Evolutionary conservation across 2,113 vertebrate genomes (phyloP).

Genomic region (Anarrhichthys ocellatus): DNA sequence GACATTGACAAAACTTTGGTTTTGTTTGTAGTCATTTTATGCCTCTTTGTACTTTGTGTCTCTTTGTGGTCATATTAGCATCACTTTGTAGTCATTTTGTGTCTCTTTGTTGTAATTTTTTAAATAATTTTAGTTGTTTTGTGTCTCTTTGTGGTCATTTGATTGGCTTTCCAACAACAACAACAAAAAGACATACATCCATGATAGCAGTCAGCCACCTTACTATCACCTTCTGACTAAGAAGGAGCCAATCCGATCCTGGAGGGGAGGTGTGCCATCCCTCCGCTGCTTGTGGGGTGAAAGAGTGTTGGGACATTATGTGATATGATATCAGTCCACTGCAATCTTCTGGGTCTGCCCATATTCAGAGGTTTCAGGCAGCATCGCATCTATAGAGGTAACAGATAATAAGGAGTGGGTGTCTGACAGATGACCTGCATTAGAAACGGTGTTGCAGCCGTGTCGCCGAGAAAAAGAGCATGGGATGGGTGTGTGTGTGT

Average conservation of each 20-base stretch:
- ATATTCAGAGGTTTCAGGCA: conserved; percentile 51
- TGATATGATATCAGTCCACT: conserved; percentile 36
- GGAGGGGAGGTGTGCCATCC: neutral
- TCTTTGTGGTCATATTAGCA: neutral
- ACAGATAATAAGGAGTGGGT: conserved; percentile 68
- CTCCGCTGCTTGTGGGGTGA: conserved; percentile 10
- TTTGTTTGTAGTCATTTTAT: neutral
- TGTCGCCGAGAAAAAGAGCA: conserved; percentile 29
- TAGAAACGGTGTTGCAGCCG: conserved; percentile 31
- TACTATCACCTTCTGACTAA: neutral
- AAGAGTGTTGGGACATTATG: conserved; percentile 15
- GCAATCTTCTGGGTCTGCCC: conserved; percentile 34
- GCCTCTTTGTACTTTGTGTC: neutral
- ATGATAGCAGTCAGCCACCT: neutral
- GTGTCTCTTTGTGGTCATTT: neutral
- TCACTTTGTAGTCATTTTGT: neutral
- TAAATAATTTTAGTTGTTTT: neutral
- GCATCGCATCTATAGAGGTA: conserved; percentile 48
- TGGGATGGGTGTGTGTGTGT: conserved; percentile 24
- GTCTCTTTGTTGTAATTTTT: neutral
- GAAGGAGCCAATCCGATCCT: conserved; percentile 1
- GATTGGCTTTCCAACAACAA: neutral
- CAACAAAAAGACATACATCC: neutral
- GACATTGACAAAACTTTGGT: neutral
- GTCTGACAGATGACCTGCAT: conserved; percentile 70